A percentile compares a stretch with the other conserved stretches of the same genome.
These are phyloP conservation scores for Phodopus roborovskii DNA, from an alignment of 2,113 vertebrate species.

Conservation along the genomic window DNA sequence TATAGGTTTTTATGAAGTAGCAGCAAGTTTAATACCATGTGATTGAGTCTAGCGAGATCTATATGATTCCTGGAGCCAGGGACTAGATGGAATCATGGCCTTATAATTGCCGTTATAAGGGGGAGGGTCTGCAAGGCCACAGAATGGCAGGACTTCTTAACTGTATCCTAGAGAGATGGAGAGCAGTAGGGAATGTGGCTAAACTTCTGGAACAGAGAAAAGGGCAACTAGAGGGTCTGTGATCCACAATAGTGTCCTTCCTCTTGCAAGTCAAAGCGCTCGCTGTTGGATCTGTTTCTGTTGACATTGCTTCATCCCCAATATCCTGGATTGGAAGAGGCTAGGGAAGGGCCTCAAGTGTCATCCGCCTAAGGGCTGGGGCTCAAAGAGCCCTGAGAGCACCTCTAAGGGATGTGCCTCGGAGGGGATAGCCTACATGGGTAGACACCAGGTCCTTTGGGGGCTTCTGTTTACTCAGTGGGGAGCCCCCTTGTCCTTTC, in stretches of 20 bases:
- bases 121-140: not conserved
- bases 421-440: slow-evolving; percentile 42
- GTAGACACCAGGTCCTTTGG: slow-evolving; percentile 50
- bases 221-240: not conserved
- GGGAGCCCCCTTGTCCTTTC: slow-evolving; percentile 58
- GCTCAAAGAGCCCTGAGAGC: not conserved
- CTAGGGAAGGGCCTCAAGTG: not conserved
- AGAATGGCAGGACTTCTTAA: not conserved
- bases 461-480: slow-evolving; percentile 49
- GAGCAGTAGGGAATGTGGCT: no score
- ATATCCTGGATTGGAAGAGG: not conserved
- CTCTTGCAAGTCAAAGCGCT: not conserved
- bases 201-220: not conserved
- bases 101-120: not conserved
- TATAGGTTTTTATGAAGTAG: not conserved
- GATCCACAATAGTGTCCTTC: not conserved
- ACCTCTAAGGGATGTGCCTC: not conserved
- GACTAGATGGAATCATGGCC: not conserved
- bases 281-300: not conserved
- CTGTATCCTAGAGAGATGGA: not conserved
- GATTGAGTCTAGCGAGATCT: not conserved
- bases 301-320: not conserved
- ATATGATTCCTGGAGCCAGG: not conserved
- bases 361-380: not conserved
- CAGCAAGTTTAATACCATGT: not conserved